These are phyloP conservation scores for Ellobium chinense DNA, from an alignment of 2,888 invertebrate species.

Conservation along the genomic window DNA sequence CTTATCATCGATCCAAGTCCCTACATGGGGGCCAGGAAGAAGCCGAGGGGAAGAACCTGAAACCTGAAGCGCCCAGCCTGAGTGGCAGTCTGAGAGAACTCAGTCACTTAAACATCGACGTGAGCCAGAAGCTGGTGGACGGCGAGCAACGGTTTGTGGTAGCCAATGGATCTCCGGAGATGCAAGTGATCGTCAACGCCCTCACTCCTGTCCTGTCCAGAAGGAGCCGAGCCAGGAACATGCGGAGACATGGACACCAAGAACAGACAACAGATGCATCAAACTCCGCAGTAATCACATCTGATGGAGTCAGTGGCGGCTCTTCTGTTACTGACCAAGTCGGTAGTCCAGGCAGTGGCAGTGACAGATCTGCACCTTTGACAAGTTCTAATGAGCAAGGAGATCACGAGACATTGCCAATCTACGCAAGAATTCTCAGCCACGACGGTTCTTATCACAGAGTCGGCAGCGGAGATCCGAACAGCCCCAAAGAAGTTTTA, in stretches of 20 bases:
- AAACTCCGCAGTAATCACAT: background rate
- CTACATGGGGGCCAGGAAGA: background rate
- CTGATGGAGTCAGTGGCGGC: background rate
- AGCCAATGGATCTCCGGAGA: constrained; percentile 60
- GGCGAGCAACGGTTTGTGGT: constrained; percentile 32
- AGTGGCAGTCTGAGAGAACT: constrained; percentile 32
- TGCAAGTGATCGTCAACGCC: constrained; percentile 68
- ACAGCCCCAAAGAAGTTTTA: background rate
- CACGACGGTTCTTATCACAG: background rate
- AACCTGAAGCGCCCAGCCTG: background rate
- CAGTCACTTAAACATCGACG: constrained; percentile 41
- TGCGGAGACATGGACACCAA: background rate
- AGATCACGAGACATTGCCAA: background rate
- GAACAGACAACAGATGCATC: background rate
- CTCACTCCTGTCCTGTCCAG: constrained; percentile 66
- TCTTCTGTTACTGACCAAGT: background rate
- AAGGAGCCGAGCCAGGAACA: constrained; percentile 53
- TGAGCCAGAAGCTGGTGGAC: constrained; percentile 35
- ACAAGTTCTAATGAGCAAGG: background rate
- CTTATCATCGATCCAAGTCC: constrained; percentile 20
- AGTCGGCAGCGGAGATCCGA: background rate
- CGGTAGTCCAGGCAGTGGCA: too few relatives aligned
- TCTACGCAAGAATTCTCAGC: background rate
- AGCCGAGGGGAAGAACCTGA: background rate
- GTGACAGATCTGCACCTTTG: too few relatives aligned